These are phyloP conservation scores for Gallinago jamesoni DNA, from an alignment of 2,113 vertebrate genomes.

Conservation along the genomic window DNA sequence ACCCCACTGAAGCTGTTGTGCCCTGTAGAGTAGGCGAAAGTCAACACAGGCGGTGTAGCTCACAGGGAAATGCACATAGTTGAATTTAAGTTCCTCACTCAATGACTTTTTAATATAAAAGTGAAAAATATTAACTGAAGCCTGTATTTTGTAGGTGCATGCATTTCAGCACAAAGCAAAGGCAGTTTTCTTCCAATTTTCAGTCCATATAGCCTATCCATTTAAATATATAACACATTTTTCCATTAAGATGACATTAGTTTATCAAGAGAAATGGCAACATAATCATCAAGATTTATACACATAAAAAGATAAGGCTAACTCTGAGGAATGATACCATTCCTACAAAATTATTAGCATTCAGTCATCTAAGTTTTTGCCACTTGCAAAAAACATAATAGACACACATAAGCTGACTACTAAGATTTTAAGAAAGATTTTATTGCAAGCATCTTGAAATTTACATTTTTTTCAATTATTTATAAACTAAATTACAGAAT, in stretches of 20 bases:
- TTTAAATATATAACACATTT: neutral
- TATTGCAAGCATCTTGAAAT: neutral
- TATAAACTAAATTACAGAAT: neutral
- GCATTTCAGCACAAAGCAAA: neutral
- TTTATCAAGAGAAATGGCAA: neutral
- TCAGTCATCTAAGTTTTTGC: neutral
- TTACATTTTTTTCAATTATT: neutral
- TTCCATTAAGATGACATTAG: neutral
- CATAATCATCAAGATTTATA: neutral
- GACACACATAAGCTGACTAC: neutral
- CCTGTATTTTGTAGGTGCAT: neutral
- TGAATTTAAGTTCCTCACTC: neutral
- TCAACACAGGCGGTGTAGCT: neutral
- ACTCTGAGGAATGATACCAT: neutral
- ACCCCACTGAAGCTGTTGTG: neutral
- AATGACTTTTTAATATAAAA: neutral
- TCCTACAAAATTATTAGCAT: neutral
- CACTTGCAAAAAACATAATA: neutral
- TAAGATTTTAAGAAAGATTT: neutral
- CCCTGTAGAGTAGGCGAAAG: neutral
- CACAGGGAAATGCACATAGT: neutral
- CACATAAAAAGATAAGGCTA: neutral
- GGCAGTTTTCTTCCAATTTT: neutral
- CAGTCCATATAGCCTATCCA: neutral
- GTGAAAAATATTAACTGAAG: neutral